phyloP scores from a whole-genome alignment of 1,140 invertebrate species.

The Galendromus occidentalis region DNA sequence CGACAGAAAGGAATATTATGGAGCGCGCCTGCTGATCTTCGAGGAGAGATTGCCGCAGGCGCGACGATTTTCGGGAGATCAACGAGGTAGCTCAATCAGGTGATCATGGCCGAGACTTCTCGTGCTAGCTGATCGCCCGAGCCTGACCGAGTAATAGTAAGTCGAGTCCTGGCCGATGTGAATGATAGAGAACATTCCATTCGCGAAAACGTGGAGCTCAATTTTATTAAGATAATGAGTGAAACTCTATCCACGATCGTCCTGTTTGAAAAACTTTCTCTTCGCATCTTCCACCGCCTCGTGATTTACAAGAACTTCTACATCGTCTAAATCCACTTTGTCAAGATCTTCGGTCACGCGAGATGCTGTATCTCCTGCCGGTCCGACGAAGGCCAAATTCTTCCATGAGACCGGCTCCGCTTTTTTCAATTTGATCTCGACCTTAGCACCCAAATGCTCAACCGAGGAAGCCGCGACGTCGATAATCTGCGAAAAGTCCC shows the following conservation, averaged over 20 bases:
- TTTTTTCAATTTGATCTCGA: conserved; percentile 83
- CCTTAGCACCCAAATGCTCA: conserved; percentile 70
- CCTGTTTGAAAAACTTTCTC: not conserved
- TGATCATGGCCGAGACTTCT: too few species aligned
- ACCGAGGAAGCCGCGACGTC: conserved; percentile 39
- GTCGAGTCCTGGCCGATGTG: too few species aligned
- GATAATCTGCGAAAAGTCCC: conserved; percentile 25
- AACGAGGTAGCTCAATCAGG: too few species aligned
- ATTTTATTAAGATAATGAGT: too few species aligned
- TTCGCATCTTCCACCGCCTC: not conserved
- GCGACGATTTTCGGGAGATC: too few species aligned
- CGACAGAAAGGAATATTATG: too few species aligned
- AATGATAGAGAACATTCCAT: too few species aligned
- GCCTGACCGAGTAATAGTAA: too few species aligned
- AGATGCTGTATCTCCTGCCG: not conserved
- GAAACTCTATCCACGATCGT: not conserved
- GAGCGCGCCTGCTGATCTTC: too few species aligned
- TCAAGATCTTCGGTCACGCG: not conserved
- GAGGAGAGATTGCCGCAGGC: too few species aligned
- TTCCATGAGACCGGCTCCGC: conserved; percentile 58
- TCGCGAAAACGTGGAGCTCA: too few species aligned
- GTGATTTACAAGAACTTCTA: not conserved
- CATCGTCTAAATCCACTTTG: not conserved
- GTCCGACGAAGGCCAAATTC: conserved; percentile 30
- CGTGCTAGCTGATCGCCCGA: too few species aligned